Conservation (phyloP, 2,113 vertebrate species). For the Bos javanicus region DNA sequence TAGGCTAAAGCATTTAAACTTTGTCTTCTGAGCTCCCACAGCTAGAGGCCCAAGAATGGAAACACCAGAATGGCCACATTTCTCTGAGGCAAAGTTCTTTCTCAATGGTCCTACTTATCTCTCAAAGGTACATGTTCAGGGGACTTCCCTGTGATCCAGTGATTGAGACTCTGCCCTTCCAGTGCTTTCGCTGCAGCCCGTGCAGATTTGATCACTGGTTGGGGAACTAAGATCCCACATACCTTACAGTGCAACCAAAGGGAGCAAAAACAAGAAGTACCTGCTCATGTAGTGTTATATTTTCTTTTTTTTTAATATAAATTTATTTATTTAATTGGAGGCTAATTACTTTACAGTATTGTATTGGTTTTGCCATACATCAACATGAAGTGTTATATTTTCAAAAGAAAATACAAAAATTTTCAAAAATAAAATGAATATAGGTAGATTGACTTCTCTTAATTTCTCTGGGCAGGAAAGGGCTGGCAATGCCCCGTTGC, state of each 20-base stretch:
- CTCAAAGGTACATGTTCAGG: neutral
- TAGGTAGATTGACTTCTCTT: neutral
- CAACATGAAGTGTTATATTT: neutral
- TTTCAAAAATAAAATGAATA: neutral
- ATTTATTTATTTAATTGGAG: too few relatives aligned
- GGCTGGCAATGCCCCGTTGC: neutral
- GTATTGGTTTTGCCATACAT: too few relatives aligned
- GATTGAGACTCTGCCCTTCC: neutral
- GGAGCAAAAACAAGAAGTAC: neutral
- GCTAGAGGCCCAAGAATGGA: neutral
- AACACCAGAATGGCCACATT: neutral
- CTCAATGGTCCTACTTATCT: neutral
- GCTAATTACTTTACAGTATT: too few relatives aligned
- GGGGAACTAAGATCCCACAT: neutral
- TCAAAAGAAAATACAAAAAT: neutral
- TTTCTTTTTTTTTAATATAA: neutral
- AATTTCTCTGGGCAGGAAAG: neutral
- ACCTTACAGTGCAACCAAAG: neutral
- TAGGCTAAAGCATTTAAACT: neutral
- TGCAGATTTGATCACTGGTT: neutral
- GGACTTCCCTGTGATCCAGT: neutral
- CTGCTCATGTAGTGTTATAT: neutral
- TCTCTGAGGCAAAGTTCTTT: neutral
- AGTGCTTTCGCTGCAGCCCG: rapidly evolving
- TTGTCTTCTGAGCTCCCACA: neutral